Evolutionary conservation across 1,140 invertebrate genomes (phyloP), one percentile per base, ranked within the genome.

Genomic region (Temnothorax nylanderi): DNA sequence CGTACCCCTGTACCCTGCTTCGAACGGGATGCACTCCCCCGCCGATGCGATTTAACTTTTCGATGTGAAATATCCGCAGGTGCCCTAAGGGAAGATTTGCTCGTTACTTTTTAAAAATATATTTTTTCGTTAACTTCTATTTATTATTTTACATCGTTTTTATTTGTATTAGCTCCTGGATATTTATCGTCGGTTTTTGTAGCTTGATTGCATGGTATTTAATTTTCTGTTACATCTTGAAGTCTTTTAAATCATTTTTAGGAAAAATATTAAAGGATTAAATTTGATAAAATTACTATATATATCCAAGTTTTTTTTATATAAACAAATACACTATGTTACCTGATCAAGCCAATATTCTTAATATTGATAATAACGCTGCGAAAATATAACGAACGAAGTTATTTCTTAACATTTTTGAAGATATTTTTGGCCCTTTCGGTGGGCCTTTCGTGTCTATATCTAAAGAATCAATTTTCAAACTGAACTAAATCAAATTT

Each of bases 11-110:
- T 77, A 49, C 32, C 2, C 26, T 26, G 32, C 21, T 54, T 7
- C 41, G n/a, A 44, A 47, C 82, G 56, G 67, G 69, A 74, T 84
- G 80, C 41, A 64, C 80, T 84, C 26, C 13, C 13, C 32, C 54
- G 18, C 18, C 41, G 54, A 74, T 84, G 69, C 21, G 69, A 69
- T 74, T 84, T 84, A 84, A 84, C 80, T 84, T 84, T 84, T 84
- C 26, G 80, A 74, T 74, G 80, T 54, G 41, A 84, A 84, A 74
- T 84, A 84, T 74, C 80, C 32, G 8, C 41, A 41, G 37, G 11
- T 84, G 56, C 80, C 69, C 60, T 74, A 71, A 84, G 80, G 80
- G 41, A 37, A 60, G 69, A 47, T 41, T 32, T 60, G 37, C 67
- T 74, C 65, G 51, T 80, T 71, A 54, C 10, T 60, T 62, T 82